Percentiles rank a stretch among this genome's conserved stretches.
phyloP scores from a whole-genome alignment of 2,888 invertebrate genomes.

The Cataglyphis altisquamis region DNA sequence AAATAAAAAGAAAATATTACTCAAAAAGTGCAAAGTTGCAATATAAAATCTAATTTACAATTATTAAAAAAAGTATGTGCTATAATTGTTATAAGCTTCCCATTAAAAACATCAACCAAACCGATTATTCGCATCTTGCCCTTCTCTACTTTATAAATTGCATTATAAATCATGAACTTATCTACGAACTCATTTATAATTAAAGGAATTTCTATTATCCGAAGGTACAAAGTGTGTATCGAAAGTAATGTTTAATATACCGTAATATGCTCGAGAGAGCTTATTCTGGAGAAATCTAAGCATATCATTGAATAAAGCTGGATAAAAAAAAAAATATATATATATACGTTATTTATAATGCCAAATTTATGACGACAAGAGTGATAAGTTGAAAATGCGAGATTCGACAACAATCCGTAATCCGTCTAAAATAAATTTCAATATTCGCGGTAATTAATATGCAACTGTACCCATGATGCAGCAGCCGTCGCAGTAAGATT shows the following conservation, averaged over 20 bases:
- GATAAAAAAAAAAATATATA: not conserved
- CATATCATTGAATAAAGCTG: not conserved
- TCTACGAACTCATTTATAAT: constrained; percentile 3
- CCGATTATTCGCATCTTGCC: constrained; percentile 6
- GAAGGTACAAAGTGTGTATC: not conserved
- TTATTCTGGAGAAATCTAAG: not conserved
- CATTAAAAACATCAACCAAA: constrained; percentile 13
- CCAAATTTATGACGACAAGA: not conserved
- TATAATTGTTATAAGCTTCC: not conserved
- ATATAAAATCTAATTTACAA: constrained; percentile 7
- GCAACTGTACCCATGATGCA: constrained; percentile 35
- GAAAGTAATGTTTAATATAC: not conserved
- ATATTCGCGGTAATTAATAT: constrained; percentile 47
- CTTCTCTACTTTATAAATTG: not conserved
- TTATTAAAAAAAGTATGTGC: not conserved
- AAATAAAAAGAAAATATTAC: not conserved
- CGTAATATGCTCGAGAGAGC: not conserved
- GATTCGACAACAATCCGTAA: not conserved
- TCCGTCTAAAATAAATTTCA: constrained; percentile 9
- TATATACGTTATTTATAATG: not conserved
- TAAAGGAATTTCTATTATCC: not conserved
- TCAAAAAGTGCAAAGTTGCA: not conserved
- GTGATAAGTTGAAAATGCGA: not conserved
- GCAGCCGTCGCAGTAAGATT: constrained; percentile 37
- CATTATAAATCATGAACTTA: constrained; percentile 2